Percentiles rank a stretch among this genome's conserved stretches.
Conservation (phyloP, 2,888 invertebrate species). For the Pyralis farinalis region DNA sequence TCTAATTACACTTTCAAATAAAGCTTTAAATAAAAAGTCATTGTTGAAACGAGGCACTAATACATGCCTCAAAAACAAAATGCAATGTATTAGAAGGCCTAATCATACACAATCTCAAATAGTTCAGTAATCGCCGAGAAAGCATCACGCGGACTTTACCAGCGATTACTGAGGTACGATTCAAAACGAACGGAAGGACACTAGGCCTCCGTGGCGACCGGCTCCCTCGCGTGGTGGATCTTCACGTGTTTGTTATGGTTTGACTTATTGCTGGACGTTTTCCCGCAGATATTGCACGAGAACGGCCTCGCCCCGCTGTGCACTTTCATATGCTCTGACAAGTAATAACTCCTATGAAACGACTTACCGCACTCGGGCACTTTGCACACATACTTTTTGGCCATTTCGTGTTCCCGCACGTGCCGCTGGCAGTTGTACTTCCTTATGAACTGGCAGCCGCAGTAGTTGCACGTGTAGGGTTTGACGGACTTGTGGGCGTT, state of each 20-base stretch:
- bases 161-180: too few relatives aligned
- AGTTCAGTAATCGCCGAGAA: too few relatives aligned
- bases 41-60: too few relatives aligned
- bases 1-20: too few relatives aligned
- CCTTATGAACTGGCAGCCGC: conserved; percentile 93
- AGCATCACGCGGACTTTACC: too few relatives aligned
- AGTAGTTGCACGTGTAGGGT: conserved; percentile 94
- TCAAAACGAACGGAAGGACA: conserved; percentile 8
- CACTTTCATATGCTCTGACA: conserved; percentile 92
- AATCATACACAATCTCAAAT: too few relatives aligned
- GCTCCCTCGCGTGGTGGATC: conserved; percentile 94
- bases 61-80: too few relatives aligned
- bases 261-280: conserved; percentile 93
- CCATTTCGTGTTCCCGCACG: conserved; percentile 89
- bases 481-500: conserved; percentile 91
- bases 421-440: conserved; percentile 94
- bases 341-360: conserved; percentile 93
- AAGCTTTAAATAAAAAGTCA: too few relatives aligned
- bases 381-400: conserved; percentile 88
- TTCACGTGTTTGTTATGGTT: conserved; percentile 95
- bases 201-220: conserved; percentile 89
- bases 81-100: too few relatives aligned
- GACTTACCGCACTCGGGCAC: conserved; percentile 89
- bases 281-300: conserved; percentile 93
- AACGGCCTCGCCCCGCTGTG: conserved; percentile 91